Percentiles rank a stretch among this genome's conserved stretches.
These are phyloP conservation scores for Rhagophthalmus giganteus DNA, from an alignment of 2,888 invertebrate genomes.

Conservation along the genomic window DNA sequence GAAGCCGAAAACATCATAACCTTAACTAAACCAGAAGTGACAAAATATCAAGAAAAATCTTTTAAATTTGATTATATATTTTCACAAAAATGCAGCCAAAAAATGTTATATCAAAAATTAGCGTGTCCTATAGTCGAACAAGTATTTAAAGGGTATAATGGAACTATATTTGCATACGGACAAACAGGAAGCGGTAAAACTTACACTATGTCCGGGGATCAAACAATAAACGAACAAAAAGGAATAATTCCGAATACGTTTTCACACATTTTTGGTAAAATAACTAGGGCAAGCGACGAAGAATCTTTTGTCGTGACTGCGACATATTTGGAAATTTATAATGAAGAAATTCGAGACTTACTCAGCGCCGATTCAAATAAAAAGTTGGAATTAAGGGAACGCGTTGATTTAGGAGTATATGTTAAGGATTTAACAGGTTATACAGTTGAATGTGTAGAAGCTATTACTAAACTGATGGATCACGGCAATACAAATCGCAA, in stretches of 20 bases:
- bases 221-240: constrained; percentile 73
- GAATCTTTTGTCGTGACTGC: constrained; percentile 87
- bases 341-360: constrained; percentile 96
- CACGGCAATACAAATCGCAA: constrained; percentile 93
- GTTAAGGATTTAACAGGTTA: constrained; percentile 98
- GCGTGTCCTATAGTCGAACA: constrained; percentile 97
- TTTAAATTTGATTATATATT: constrained; percentile 89
- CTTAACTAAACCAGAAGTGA: constrained; percentile 55
- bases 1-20: constrained; percentile 2
- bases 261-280: constrained; percentile 97
- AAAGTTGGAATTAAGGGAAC: constrained; percentile 89
- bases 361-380: constrained; percentile 80
- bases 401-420: constrained; percentile 95
- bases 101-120: constrained; percentile 94
- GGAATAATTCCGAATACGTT: constrained; percentile 99
- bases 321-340: constrained; percentile 98
- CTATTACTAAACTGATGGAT: constrained; percentile 61
- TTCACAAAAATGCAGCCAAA: constrained; percentile 80
- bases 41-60: constrained; percentile 79
- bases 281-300: constrained; percentile 83
- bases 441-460: constrained; percentile 75
- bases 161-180: constrained; percentile 87
- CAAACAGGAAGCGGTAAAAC: constrained; percentile 98
- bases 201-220: constrained; percentile 95
- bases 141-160: constrained; percentile 95